Conservation (phyloP, 2,113 vertebrate genomes). For the Myrmophylax atrothorax region DNA sequence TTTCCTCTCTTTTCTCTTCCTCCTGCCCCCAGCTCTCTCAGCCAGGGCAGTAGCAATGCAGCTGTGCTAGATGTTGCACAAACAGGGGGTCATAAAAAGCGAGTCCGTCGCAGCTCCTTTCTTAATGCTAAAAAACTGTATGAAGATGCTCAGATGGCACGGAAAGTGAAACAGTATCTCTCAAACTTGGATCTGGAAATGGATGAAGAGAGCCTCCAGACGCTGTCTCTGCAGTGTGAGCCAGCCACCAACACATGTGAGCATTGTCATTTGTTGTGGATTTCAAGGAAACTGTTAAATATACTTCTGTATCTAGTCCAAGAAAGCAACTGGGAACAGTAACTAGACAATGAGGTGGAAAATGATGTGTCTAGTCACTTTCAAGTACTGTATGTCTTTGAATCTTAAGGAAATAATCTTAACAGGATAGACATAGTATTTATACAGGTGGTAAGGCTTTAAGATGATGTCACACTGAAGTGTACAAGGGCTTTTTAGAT, state of each 20-base stretch:
- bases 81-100: slow-evolving; percentile 94
- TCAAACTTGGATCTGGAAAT: slow-evolving; percentile 92
- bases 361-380: not conserved
- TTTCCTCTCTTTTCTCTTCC: not conserved
- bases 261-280: not conserved
- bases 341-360: not conserved
- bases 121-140: slow-evolving; percentile 99
- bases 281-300: not conserved
- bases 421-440: not conserved
- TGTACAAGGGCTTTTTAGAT: not conserved
- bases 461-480: not conserved
- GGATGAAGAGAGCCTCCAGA: slow-evolving; percentile 96
- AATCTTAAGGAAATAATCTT: not conserved
- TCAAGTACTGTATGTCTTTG: not conserved
- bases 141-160: slow-evolving; percentile 98
- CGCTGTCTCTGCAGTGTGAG: slow-evolving; percentile 91
- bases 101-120: slow-evolving; percentile 96
- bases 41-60: slow-evolving; percentile 93
- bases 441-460: not conserved
- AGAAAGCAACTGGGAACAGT: not conserved
- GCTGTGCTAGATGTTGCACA: slow-evolving; percentile 93
- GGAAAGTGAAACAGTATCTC: slow-evolving; percentile 96
- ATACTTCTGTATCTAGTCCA: not conserved
- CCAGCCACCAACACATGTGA: slow-evolving; percentile 93
- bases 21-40: slow-evolving; percentile 84